Evolutionary conservation across 2,888 invertebrate genomes (phyloP).

Genomic region (Leptinotarsa rubiginosa): DNA sequence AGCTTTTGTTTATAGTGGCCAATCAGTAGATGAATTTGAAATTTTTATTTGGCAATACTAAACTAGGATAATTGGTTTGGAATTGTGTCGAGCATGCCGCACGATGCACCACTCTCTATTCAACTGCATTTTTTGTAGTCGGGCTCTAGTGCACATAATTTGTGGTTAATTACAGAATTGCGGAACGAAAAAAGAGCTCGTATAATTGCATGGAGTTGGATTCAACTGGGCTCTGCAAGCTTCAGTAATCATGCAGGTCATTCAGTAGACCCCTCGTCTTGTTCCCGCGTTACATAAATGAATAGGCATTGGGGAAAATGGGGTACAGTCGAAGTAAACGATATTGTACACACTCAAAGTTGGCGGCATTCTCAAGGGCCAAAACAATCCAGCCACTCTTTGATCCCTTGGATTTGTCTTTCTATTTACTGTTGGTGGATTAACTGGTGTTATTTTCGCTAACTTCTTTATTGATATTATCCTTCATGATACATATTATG

Average conservation of each 20-base stretch:
- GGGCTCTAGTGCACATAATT: not conserved
- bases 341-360: too few species aligned
- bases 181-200: not conserved
- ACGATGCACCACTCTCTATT: not conserved
- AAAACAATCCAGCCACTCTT: too few species aligned
- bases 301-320: too few species aligned
- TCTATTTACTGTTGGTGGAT: too few species aligned
- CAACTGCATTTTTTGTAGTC: conserved; percentile 1
- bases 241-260: not conserved
- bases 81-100: conserved; percentile 9
- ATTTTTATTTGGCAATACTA: not conserved
- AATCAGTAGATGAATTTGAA: not conserved
- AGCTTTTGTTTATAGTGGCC: conserved; percentile 20
- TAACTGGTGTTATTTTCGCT: too few species aligned
- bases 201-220: not conserved
- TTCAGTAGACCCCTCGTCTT: not conserved
- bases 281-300: too few species aligned
- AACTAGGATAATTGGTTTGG: not conserved
- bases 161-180: not conserved
- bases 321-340: too few species aligned
- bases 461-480: too few species aligned
- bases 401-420: too few species aligned
- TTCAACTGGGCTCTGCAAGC: not conserved
- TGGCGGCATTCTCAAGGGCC: too few species aligned
- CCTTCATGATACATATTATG: too few species aligned